These are phyloP conservation scores for Amazona vittata DNA, from an alignment of 2,113 vertebrate genomes.

Conservation along the genomic window DNA sequence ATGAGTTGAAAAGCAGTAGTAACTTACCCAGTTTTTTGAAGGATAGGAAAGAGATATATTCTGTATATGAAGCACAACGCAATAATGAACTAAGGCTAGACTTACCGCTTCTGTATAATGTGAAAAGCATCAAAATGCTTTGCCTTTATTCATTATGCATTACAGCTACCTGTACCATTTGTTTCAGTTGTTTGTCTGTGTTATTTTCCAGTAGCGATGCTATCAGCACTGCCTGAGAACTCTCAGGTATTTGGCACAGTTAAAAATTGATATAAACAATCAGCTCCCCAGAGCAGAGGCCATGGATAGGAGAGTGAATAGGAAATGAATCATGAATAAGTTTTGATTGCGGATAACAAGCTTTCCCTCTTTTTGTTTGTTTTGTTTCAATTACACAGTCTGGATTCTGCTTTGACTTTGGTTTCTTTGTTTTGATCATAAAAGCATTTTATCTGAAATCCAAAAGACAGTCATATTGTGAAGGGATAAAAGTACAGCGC, in stretches of 20 bases:
- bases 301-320: not conserved
- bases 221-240: not conserved
- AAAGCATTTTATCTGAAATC: not conserved
- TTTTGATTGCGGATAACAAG: conserved; percentile 9
- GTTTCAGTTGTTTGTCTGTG: not conserved
- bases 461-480: not conserved
- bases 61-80: not conserved
- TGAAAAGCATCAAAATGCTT: not conserved
- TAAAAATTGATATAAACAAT: conserved; percentile 1
- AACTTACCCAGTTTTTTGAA: not conserved
- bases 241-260: conserved; percentile 8
- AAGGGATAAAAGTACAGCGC: not conserved
- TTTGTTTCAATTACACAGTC: not conserved
- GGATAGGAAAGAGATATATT: not conserved
- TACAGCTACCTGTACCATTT: not conserved
- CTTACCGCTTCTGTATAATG: not conserved
- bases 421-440: not conserved
- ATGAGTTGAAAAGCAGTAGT: not conserved
- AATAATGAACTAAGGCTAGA: not conserved
- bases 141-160: not conserved
- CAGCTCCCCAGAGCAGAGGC: conserved; percentile 7
- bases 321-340: not conserved
- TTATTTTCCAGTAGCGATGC: not conserved
- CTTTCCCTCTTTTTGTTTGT: not conserved
- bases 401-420: not conserved